Percentiles rank a stretch among this genome's conserved stretches.
These are phyloP conservation scores for Gandaritis pyraliata DNA, from an alignment of 2,888 invertebrate species.

Conservation along the genomic window DNA sequence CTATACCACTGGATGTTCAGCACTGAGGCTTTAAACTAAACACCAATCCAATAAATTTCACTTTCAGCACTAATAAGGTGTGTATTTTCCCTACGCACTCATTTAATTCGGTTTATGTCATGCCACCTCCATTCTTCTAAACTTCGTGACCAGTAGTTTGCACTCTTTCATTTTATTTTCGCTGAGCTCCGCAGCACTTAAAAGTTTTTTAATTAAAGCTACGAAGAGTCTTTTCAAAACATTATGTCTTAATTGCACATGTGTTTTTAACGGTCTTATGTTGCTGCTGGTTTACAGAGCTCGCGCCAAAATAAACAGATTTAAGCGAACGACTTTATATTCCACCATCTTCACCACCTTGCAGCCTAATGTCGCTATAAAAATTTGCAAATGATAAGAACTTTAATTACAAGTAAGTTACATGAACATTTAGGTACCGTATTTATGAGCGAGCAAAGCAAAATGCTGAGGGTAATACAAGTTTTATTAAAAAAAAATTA, in stretches of 20 bases:
- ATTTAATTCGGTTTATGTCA: background rate
- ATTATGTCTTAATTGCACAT: slow-evolving; percentile 6
- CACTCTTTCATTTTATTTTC: slow-evolving; percentile 10
- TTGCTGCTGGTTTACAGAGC: slow-evolving; percentile 1
- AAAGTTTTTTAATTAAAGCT: slow-evolving; percentile 25
- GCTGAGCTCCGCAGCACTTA: slow-evolving; percentile 12
- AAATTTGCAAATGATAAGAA: background rate
- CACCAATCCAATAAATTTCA: no score
- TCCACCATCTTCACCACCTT: background rate
- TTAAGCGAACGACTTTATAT: slow-evolving; percentile 2
- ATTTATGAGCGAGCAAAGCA: no score
- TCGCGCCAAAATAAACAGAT: slow-evolving; percentile 19
- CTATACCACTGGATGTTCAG: no score
- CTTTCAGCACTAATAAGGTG: no score
- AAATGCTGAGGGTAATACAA: no score
- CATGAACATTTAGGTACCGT: no score
- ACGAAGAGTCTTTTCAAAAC: background rate
- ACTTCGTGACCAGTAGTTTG: slow-evolving; percentile 4
- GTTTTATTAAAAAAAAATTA: no score
- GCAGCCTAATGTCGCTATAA: slow-evolving; percentile 1
- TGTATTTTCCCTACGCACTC: background rate
- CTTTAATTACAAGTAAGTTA: background rate
- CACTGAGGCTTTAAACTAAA: no score
- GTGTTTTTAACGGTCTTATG: background rate
- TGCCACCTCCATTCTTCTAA: slow-evolving; percentile 1